These are phyloP conservation scores for Ovis canadensis DNA, from an alignment of 2,113 vertebrate species.

Conservation along the genomic window DNA sequence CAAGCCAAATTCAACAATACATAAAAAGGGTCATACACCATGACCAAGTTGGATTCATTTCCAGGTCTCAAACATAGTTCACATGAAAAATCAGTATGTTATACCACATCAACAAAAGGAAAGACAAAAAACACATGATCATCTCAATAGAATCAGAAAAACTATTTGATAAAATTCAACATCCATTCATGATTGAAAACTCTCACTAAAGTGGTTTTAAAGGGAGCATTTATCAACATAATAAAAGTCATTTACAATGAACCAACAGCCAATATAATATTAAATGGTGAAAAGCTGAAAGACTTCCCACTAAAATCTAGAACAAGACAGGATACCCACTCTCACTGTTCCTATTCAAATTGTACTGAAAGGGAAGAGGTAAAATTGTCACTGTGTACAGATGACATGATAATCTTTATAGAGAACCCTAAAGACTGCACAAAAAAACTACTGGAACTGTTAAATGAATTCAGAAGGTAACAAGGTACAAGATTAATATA, in stretches of 20 bases:
- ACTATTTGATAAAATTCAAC: not conserved
- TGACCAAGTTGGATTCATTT: not conserved
- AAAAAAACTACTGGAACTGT: not conserved
- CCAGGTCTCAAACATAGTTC: not conserved
- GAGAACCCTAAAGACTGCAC: not conserved
- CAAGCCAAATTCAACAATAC: not conserved
- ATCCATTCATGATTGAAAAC: not conserved
- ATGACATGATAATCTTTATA: not conserved
- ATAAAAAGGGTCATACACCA: not conserved
- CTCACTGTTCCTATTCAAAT: not conserved
- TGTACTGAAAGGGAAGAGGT: not conserved
- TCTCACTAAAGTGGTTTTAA: not conserved
- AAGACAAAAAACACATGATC: not conserved
- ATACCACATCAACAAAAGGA: not conserved
- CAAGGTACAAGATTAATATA: not conserved
- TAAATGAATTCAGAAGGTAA: not conserved
- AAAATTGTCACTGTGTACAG: not conserved
- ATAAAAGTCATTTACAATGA: not conserved
- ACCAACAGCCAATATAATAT: not conserved
- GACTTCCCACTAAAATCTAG: not conserved
- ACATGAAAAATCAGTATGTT: not conserved
- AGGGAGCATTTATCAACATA: not conserved
- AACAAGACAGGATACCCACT: not conserved
- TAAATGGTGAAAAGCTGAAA: not conserved
- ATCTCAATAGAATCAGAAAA: not conserved